Conservation (phyloP, 2,113 vertebrate genomes). For the Regulus satrapa region DNA sequence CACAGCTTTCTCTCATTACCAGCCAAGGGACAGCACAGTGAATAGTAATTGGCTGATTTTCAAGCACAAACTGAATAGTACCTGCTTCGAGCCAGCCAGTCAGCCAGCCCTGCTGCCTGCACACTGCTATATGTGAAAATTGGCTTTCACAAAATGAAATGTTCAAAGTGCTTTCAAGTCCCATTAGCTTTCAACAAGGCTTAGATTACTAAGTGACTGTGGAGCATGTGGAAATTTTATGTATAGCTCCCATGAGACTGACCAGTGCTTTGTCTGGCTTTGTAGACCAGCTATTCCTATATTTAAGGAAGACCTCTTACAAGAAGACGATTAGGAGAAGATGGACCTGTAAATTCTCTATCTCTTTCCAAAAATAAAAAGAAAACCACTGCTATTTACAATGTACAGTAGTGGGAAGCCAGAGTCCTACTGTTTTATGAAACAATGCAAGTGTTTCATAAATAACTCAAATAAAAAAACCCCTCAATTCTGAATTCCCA, state of each 20-base stretch:
- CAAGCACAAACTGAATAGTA: conserved; percentile 34
- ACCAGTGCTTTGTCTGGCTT: background rate
- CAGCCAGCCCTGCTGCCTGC: background rate
- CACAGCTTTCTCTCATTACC: conserved; percentile 10
- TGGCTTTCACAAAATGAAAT: conserved; percentile 20
- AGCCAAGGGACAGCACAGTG: conserved; percentile 9
- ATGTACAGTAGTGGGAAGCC: background rate
- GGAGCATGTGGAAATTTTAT: background rate
- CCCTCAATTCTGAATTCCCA: background rate
- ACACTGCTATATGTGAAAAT: background rate
- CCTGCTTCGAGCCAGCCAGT: background rate
- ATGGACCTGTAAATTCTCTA: background rate
- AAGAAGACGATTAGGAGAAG: background rate
- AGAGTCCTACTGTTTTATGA: background rate
- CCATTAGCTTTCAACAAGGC: conserved; percentile 26
- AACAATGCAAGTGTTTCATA: background rate
- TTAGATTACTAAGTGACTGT: conserved; percentile 15
- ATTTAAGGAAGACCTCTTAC: background rate
- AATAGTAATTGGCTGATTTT: conserved; percentile 51
- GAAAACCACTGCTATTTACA: background rate
- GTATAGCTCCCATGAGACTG: background rate
- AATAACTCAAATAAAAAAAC: background rate
- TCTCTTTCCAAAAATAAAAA: background rate
- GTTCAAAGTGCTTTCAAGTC: conserved; percentile 38
- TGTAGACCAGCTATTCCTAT: background rate